Evolutionary conservation across 92 coral and sea anemone genomes (phyloP).

Genomic region (Plumapathes pennacea): DNA sequence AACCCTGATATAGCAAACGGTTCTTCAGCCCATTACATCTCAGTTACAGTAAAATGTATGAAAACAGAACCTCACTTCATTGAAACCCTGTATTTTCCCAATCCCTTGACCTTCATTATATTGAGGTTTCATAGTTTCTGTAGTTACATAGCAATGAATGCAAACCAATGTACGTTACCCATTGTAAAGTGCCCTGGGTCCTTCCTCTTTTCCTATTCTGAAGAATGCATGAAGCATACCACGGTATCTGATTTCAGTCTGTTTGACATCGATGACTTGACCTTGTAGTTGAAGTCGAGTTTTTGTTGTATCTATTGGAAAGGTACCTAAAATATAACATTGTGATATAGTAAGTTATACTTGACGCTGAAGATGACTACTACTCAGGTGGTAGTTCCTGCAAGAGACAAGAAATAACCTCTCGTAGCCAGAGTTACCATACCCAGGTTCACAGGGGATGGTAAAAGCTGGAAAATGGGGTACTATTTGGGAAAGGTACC

Average conservation of each 20-base stretch:
- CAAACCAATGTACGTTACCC: constrained; percentile 58
- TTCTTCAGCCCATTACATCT: too few relatives aligned
- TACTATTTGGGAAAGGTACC: background rate
- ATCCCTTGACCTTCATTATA: too few relatives aligned
- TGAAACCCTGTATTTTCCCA: too few relatives aligned
- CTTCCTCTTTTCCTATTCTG: constrained; percentile 84
- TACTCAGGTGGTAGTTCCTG: too few relatives aligned
- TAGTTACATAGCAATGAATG: background rate
- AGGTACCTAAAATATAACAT: constrained; percentile 62
- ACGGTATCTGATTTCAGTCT: constrained; percentile 81
- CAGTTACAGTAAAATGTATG: too few relatives aligned
- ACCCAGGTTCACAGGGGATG: constrained; percentile 1
- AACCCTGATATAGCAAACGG: too few relatives aligned
- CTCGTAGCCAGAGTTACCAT: too few relatives aligned
- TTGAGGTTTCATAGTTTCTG: too few relatives aligned
- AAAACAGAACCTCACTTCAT: too few relatives aligned
- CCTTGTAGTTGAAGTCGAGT: constrained; percentile 97
- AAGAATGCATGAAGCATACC: constrained; percentile 96
- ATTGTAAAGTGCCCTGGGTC: constrained; percentile 86
- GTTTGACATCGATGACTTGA: constrained; percentile 84
- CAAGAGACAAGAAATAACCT: too few relatives aligned
- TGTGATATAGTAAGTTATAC: too few relatives aligned
- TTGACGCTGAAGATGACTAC: too few relatives aligned
- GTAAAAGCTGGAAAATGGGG: background rate
- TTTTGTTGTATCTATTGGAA: constrained; percentile 98